phyloP scores from a whole-genome alignment of 2,797 vertebrate genomes.

The Pangasius macronema region DNA sequence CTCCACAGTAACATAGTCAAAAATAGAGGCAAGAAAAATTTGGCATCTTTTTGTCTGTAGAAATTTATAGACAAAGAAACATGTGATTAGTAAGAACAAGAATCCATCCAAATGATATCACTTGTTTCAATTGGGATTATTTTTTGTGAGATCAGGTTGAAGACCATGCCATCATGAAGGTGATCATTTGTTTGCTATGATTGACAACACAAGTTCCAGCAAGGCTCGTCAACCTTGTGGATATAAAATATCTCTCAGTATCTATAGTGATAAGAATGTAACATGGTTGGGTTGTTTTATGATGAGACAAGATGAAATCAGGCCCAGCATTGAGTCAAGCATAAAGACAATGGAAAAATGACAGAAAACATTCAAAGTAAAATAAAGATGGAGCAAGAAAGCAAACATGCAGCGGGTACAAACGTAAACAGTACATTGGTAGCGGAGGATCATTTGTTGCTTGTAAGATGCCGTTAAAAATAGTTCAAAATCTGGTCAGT shows the following conservation, averaged over 20 bases:
- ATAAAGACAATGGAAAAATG: not conserved
- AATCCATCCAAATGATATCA: too few relatives aligned
- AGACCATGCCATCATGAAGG: not conserved
- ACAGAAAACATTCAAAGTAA: not conserved
- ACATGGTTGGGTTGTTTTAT: not conserved
- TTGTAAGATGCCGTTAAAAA: not conserved
- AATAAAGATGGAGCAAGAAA: not conserved
- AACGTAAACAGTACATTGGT: not conserved
- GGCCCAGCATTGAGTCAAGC: not conserved
- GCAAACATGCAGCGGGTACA: not conserved
- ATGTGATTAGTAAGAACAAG: not conserved
- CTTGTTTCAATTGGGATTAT: not conserved
- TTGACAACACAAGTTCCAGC: too few relatives aligned
- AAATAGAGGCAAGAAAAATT: not conserved
- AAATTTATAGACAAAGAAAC: not conserved
- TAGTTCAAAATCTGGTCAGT: not conserved
- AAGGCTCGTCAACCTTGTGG: not conserved
- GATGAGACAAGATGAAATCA: not conserved
- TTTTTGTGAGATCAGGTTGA: not conserved
- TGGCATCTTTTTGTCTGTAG: not conserved
- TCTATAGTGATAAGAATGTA: not conserved
- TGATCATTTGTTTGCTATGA: not conserved
- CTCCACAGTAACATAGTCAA: not conserved
- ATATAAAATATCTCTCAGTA: not conserved
- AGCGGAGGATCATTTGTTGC: not conserved